Evolutionary conservation across 2,888 invertebrate genomes (phyloP), one percentile per base, ranked within the genome.

Genomic region (Elmis aenea): DNA sequence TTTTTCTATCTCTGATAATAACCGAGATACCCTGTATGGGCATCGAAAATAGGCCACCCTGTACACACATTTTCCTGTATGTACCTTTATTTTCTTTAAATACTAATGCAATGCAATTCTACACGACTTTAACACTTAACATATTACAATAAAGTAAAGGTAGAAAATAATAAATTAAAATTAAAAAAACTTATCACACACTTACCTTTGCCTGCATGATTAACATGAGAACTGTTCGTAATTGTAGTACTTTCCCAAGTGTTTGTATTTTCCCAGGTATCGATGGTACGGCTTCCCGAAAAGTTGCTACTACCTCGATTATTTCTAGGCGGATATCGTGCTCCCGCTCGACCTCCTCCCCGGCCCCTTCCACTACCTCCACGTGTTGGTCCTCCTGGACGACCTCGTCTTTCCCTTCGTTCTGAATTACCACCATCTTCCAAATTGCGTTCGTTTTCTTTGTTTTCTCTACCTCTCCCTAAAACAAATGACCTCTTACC

Each of bases 211-310:
- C 42, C 42, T 15, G 30, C 26, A 29, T 24, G 31, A 8, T 42
- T 33, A 13, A 30, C 9, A 26, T 39, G 38, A 10, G 33, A 33
- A 30, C 36, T 39, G 22, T 40, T 40, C n/a, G 37, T 36, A 33
- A 39, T 44, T 11, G 61, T 63, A 34, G 64, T 61, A 55, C 60
- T 62, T 22, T 67, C 64, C 53, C 66, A 64, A 23, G 49, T 46
- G 33, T 47, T 45, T 25, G 66, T 65, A 60, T 77, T 78, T 40
- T 80, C 79, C 69, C 75, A 76, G n/a, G 74, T 68, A 38, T 76
- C 76, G 16, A 76, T 75, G 1, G 67, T 64, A 24, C 57, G 57
- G 42, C 58, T 58, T 47, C 61, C 62, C 26, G 50, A 42, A 27
- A 49, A 54, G 20, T 43, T 51, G 22, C 51, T 43, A 28, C 50